A percentile compares a stretch with the other conserved stretches of the same genome.
These are phyloP conservation scores for Bolinopsis microptera DNA, from an alignment of 37 sponge, comb jelly and placozoan genomes.

Conservation along the genomic window DNA sequence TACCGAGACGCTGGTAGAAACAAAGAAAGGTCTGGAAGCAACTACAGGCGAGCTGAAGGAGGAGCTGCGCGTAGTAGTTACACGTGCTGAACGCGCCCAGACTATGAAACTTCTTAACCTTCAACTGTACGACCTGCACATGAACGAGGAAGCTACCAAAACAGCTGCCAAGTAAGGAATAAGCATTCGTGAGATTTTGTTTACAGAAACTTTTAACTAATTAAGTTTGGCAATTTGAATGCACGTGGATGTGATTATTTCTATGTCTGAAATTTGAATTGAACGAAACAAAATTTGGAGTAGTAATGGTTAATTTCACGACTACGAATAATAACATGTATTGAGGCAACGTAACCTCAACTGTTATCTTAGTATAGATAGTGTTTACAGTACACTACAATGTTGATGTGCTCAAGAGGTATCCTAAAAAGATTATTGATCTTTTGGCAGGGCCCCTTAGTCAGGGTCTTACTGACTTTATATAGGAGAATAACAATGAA, in stretches of 20 bases:
- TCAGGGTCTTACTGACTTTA: too few species aligned
- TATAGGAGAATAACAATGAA: too few species aligned
- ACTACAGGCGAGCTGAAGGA: not conserved
- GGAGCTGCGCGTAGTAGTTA: not conserved
- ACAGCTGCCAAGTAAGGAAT: conserved; percentile 43
- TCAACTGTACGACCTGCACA: conserved; percentile 60
- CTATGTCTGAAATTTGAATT: too few species aligned
- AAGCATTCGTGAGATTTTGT: not conserved
- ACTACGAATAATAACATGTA: too few species aligned
- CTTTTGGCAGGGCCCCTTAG: too few species aligned
- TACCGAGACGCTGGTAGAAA: not conserved
- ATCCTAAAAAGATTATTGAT: too few species aligned
- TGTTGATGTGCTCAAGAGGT: too few species aligned
- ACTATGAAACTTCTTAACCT: conserved; percentile 46
- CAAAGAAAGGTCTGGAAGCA: not conserved
- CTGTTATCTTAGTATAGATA: too few species aligned
- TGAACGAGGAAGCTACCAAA: conserved; percentile 55
- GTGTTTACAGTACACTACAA: too few species aligned
- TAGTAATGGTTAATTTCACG: too few species aligned
- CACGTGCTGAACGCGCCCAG: conserved; percentile 52
- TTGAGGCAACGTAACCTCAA: too few species aligned
- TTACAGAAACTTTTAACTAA: not conserved
- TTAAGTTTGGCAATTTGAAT: not conserved
- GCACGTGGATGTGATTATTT: not conserved
- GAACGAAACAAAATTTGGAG: too few species aligned